Conservation (phyloP, 2,113 vertebrate genomes). For the Hylia prasina region DNA sequence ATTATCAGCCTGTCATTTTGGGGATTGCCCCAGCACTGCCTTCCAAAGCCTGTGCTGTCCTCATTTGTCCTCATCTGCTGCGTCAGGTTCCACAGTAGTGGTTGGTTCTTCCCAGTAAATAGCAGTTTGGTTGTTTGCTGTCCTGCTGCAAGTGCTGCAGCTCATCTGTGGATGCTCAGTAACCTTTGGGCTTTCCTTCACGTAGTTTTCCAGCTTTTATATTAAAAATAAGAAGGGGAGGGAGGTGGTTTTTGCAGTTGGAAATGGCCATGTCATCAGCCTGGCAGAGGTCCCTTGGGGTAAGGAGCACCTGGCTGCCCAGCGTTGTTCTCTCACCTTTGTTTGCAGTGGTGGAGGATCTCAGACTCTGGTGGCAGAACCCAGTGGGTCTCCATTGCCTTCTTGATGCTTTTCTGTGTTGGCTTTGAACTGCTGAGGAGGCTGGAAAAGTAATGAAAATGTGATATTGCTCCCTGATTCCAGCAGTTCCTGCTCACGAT, state of each 20-base stretch:
- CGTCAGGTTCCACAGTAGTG: not conserved
- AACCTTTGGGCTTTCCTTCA: not conserved
- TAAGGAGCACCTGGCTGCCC: not conserved
- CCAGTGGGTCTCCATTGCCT: not conserved
- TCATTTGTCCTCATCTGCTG: not conserved
- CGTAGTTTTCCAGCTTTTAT: not conserved
- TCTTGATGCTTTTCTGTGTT: not conserved
- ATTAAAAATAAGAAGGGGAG: not conserved
- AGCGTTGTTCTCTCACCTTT: accelerated
- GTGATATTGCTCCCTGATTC: not conserved
- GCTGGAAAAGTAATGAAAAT: not conserved
- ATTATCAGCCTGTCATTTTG: accelerated
- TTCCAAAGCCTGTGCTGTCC: not conserved
- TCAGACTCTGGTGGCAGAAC: not conserved
- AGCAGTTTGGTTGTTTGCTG: not conserved
- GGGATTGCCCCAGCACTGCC: not conserved
- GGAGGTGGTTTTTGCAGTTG: not conserved
- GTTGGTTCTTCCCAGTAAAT: accelerated
- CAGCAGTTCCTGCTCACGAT: not conserved
- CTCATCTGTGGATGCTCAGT: not conserved
- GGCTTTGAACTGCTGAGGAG: not conserved
- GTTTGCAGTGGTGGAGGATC: not conserved
- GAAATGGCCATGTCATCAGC: not conserved
- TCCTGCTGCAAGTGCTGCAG: not conserved
- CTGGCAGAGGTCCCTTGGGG: not conserved